These are phyloP conservation scores for Pectinophora gossypiella DNA, from an alignment of 1,140 invertebrate species.

Conservation along the genomic window DNA sequence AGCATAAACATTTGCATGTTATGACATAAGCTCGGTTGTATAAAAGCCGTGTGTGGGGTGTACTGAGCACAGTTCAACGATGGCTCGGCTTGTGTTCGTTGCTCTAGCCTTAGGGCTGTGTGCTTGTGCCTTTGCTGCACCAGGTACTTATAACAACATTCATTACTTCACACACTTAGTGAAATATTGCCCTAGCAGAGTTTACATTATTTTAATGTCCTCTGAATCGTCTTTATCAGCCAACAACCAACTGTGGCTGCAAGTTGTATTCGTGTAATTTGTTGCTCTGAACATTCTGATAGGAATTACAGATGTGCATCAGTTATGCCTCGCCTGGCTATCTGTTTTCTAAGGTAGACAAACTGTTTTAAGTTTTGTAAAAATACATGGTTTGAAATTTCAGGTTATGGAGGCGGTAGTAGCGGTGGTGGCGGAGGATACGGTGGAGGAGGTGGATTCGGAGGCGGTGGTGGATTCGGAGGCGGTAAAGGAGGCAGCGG, in stretches of 20 bases:
- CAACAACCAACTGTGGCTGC: too few species aligned
- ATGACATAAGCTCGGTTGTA: slow-evolving; percentile 39
- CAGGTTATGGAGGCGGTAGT: slow-evolving; percentile 21
- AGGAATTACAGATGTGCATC: too few species aligned
- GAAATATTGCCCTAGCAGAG: too few species aligned
- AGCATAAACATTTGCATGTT: slow-evolving; percentile 33
- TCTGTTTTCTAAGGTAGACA: too few species aligned
- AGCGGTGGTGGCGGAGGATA: slow-evolving; percentile 3
- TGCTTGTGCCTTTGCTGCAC: slow-evolving; percentile 33
- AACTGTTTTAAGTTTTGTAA: too few species aligned
- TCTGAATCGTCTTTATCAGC: too few species aligned
- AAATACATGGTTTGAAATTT: too few species aligned
- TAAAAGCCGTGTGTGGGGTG: slow-evolving; percentile 26
- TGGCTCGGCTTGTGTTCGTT: slow-evolving; percentile 34
- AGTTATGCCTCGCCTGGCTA: too few species aligned
- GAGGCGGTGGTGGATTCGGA: slow-evolving; percentile 6
- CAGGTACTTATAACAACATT: slow-evolving; percentile 27
- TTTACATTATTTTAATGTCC: too few species aligned
- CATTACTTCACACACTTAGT: too few species aligned
- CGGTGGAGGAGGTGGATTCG: slow-evolving; percentile 9
- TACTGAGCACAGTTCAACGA: slow-evolving; percentile 24
- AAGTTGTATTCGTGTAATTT: too few species aligned
- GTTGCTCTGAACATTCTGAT: too few species aligned
- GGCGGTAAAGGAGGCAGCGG: slow-evolving; percentile 4
- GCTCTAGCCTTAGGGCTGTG: slow-evolving; percentile 35